phyloP scores from a whole-genome alignment of 2,888 invertebrate species.

The Auanema sp. region DNA sequence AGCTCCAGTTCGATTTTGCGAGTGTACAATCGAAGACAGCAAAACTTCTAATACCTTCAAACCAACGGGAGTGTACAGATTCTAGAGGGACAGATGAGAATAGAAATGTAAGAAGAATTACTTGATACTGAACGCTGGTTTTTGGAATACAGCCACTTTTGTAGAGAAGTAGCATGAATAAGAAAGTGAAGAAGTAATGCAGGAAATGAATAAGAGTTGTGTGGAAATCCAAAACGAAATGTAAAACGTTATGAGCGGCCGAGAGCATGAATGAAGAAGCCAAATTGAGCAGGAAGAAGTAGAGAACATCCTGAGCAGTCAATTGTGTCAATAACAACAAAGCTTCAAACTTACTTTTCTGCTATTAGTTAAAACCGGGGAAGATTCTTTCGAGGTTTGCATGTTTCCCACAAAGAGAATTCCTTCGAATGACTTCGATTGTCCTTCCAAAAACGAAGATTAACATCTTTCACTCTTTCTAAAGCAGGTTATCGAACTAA shows the following conservation, averaged over 20 bases:
- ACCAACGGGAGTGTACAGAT: conserved; percentile 29
- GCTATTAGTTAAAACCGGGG: too few species aligned
- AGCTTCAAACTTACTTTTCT: too few species aligned
- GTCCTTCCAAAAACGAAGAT: too few species aligned
- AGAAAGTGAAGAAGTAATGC: conserved; percentile 49
- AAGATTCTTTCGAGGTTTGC: too few species aligned
- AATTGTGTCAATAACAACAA: too few species aligned
- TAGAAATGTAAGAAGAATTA: too few species aligned
- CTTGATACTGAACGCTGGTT: background rate
- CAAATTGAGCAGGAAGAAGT: conserved; percentile 44
- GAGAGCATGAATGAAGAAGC: conserved; percentile 56
- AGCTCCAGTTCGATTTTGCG: conserved; percentile 57
- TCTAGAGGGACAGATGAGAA: too few species aligned
- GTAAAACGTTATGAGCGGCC: conserved; percentile 61
- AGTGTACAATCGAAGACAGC: conserved; percentile 48
- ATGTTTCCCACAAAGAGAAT: too few species aligned
- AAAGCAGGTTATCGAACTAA: too few species aligned
- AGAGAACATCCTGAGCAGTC: conserved; percentile 20
- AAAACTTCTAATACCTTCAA: conserved; percentile 45
- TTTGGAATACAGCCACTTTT: conserved; percentile 19
- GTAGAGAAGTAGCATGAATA: conserved; percentile 31
- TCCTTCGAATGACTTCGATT: too few species aligned
- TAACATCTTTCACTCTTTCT: too few species aligned
- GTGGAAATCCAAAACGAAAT: conserved; percentile 54
- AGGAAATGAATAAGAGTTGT: conserved; percentile 55